Conservation (phyloP, 2,113 vertebrate species). For the Climacteris rufus region DNA sequence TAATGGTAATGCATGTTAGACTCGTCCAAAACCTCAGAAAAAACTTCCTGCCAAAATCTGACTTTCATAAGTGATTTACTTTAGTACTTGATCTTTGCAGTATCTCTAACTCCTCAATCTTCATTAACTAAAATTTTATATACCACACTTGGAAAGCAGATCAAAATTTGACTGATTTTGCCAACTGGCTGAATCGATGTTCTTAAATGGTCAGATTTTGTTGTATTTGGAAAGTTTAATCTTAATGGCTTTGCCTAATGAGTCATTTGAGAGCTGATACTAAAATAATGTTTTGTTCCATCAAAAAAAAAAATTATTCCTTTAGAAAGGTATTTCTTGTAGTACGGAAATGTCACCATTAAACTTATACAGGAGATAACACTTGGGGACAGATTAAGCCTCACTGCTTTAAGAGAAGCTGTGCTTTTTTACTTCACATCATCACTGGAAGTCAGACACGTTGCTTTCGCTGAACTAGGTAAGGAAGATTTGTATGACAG, state of each 20-base stretch:
- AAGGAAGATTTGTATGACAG: not conserved
- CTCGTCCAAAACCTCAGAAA: not conserved
- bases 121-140: not conserved
- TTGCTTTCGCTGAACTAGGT: not conserved
- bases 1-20: not conserved
- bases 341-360: not conserved
- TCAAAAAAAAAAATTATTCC: not conserved
- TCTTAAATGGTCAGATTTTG: not conserved
- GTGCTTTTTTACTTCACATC: not conserved
- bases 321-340: not conserved
- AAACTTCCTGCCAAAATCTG: not conserved
- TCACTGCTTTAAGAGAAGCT: not conserved
- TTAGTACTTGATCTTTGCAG: not conserved
- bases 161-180: not conserved
- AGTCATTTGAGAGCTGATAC: not conserved
- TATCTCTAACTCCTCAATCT: not conserved
- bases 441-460: fast-evolving
- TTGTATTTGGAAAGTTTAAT: not conserved
- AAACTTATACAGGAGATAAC: not conserved
- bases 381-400: not conserved
- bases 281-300: not conserved
- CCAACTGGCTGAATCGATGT: not conserved
- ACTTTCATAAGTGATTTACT: not conserved
- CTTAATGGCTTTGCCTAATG: not conserved
- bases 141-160: not conserved